Percentiles rank a stretch among this genome's conserved stretches.
Conservation (phyloP, 2,888 invertebrate species). For the Cantharis nigra region DNA sequence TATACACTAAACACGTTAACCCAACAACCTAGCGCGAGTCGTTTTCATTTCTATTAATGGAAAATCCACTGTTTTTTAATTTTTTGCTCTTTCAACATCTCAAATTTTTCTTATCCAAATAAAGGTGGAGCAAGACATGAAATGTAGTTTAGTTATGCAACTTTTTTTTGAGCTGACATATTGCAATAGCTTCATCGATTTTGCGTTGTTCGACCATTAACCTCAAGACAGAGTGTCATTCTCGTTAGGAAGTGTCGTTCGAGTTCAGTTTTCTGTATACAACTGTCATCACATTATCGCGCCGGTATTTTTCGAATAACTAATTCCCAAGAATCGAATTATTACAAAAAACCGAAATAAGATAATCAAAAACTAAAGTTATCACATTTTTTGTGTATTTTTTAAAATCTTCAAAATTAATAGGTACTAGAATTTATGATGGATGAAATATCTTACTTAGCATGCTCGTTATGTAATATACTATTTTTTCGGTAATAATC, state of each 20-base stretch:
- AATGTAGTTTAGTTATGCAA: background rate
- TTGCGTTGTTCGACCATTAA: background rate
- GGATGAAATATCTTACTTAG: too few species aligned
- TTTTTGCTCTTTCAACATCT: background rate
- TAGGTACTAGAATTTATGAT: too few species aligned
- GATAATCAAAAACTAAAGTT: background rate
- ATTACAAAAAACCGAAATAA: background rate
- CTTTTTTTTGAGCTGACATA: background rate
- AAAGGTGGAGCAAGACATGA: background rate
- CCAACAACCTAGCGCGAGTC: constrained; percentile 17
- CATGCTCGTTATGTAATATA: too few species aligned
- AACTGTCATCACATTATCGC: background rate
- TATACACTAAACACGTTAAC: constrained; percentile 18
- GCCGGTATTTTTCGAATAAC: background rate
- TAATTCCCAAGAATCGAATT: background rate
- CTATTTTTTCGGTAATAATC: too few species aligned
- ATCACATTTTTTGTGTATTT: background rate
- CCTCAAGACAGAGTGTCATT: background rate
- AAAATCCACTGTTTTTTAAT: constrained; percentile 10
- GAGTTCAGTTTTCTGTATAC: background rate
- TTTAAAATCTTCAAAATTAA: background rate
- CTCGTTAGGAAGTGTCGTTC: background rate
- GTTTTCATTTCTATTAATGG: constrained; percentile 13
- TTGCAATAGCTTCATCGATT: background rate
- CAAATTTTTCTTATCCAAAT: background rate